phyloP scores from a whole-genome alignment of 2,113 vertebrate genomes.

The Fukomys damarensis region DNA sequence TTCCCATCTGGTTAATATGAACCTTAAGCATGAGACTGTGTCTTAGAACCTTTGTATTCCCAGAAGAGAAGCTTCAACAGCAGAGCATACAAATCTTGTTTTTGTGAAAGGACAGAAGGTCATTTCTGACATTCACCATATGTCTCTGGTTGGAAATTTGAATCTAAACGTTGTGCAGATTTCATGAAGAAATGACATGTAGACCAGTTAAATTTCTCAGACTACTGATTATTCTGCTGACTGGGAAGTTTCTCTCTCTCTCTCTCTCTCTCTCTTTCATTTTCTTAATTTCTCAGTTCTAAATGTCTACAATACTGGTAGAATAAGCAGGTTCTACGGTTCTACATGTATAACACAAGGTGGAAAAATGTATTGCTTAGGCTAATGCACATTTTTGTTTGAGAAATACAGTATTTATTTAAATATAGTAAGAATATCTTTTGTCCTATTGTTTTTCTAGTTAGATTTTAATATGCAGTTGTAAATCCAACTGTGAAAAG shows the following conservation, averaged over 20 bases:
- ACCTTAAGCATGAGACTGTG: neutral
- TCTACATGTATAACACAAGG: fast-evolving
- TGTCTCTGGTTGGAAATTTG: slow-evolving; percentile 44
- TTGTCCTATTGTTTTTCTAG: neutral
- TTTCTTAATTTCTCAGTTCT: slow-evolving; percentile 7
- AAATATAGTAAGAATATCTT: neutral
- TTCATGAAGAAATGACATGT: neutral
- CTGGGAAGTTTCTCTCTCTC: neutral
- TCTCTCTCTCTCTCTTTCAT: neutral
- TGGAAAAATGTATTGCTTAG: neutral
- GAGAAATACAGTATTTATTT: slow-evolving; percentile 10
- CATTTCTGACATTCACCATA: neutral
- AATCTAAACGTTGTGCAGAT: neutral
- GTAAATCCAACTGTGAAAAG: slow-evolving; percentile 20
- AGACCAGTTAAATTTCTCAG: slow-evolving; percentile 18
- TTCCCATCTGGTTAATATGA: neutral
- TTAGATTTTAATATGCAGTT: neutral
- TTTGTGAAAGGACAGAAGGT: slow-evolving; percentile 38
- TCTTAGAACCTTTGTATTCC: neutral
- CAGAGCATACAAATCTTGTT: neutral
- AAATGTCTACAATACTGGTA: neutral
- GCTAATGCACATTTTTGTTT: slow-evolving; percentile 7
- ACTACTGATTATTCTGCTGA: neutral
- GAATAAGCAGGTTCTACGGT: neutral
- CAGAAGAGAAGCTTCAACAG: neutral